Evolutionary conservation across 2,797 vertebrate genomes (phyloP).

Genomic region (Semotilus atromaculatus): DNA sequence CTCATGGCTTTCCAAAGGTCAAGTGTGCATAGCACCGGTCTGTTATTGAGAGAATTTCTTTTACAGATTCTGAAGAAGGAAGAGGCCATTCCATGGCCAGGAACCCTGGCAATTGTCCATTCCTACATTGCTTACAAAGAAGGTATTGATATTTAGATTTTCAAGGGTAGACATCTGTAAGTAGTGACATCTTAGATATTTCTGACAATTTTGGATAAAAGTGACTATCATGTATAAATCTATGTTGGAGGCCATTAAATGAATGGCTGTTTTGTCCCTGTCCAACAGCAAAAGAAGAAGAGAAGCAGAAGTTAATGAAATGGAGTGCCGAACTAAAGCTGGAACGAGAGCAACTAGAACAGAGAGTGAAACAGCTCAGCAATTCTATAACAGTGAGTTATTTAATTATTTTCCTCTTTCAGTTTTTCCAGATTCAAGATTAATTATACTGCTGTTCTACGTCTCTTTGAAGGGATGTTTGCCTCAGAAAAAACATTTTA

Average conservation of each 20-base stretch:
- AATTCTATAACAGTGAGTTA: conserved; percentile 92
- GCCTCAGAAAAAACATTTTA: neutral
- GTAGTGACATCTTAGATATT: neutral
- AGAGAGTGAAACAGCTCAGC: conserved; percentile 97
- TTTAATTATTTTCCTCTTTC: conserved; percentile 6
- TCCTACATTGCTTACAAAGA: conserved; percentile 99
- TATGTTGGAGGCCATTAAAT: neutral
- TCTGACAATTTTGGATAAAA: neutral
- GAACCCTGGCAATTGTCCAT: conserved; percentile 98
- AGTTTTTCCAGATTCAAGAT: neutral
- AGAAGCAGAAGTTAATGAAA: conserved; percentile 97
- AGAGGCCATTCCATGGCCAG: conserved; percentile 98
- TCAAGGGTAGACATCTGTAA: neutral
- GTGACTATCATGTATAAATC: neutral
- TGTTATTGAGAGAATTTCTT: conserved; percentile 69
- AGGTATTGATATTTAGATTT: conserved; percentile 78
- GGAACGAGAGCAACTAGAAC: conserved; percentile 96
- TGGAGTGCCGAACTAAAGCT: conserved; percentile 97
- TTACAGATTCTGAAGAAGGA: conserved; percentile 97
- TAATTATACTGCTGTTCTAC: neutral
- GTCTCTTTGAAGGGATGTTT: neutral
- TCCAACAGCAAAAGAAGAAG: conserved; percentile 95
- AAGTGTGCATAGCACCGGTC: conserved; percentile 11
- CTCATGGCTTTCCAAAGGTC: conserved; percentile 23
- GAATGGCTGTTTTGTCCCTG: conserved; percentile 14